Evolutionary conservation across 2,888 invertebrate species (phyloP).

Genomic region (Parthenolecanium corni): DNA sequence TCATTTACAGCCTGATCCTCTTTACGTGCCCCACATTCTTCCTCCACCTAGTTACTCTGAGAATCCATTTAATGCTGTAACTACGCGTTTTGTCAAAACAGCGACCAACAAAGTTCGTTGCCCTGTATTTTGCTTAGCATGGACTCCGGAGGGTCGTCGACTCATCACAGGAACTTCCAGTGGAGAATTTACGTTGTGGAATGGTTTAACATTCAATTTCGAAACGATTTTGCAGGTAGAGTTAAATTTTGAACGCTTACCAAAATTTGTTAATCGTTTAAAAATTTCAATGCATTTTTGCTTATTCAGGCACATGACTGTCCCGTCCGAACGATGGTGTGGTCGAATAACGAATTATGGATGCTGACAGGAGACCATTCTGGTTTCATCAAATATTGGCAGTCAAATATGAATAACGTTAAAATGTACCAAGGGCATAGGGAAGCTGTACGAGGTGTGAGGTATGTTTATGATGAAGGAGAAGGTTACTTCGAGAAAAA

Average conservation of each 20-base stretch:
- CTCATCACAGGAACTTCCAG: constrained; percentile 97
- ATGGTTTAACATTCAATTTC: constrained; percentile 99
- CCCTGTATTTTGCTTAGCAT: constrained; percentile 96
- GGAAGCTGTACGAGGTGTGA: constrained; percentile 97
- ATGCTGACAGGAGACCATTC: constrained; percentile 99
- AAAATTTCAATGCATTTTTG: not conserved
- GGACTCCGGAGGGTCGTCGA: constrained; percentile 98
- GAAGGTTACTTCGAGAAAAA: no score
- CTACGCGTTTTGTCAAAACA: constrained; percentile 92
- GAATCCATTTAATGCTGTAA: constrained; percentile 92
- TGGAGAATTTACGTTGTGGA: constrained; percentile 99
- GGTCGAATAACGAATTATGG: constrained; percentile 99
- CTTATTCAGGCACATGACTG: constrained; percentile 88
- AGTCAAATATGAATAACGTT: constrained; percentile 99
- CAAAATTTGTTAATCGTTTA: not conserved
- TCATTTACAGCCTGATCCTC: constrained; percentile 85
- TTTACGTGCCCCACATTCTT: constrained; percentile 84
- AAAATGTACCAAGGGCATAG: constrained; percentile 99
- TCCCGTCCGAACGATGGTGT: constrained; percentile 97
- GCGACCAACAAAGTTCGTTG: constrained; percentile 99
- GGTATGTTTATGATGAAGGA: constrained; percentile 48
- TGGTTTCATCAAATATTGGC: constrained; percentile 99
- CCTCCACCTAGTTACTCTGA: constrained; percentile 90
- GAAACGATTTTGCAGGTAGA: constrained; percentile 99
- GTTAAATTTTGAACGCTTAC: constrained; percentile 31